Conservation (phyloP, 2,888 invertebrate genomes). For the Parnassius glacialis region DNA sequence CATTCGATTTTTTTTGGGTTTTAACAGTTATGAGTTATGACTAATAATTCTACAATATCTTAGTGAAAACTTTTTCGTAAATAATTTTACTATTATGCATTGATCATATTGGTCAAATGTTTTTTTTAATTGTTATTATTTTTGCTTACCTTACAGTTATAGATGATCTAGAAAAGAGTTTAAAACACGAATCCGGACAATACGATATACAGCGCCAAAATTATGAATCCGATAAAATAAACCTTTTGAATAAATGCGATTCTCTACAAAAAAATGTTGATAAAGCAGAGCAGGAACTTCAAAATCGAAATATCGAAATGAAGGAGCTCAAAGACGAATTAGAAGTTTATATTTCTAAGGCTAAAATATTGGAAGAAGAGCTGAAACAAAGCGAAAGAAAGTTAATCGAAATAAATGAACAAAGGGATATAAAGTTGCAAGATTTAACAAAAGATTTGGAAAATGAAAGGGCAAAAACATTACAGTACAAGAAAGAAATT, state of each 20-base stretch:
- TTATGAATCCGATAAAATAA: constrained; percentile 29
- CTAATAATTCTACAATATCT: too few relatives aligned
- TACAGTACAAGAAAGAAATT: constrained; percentile 11
- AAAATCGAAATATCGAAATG: constrained; percentile 35
- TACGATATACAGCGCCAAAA: constrained; percentile 29
- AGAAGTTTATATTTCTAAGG: constrained; percentile 5
- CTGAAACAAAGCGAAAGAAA: constrained; percentile 4
- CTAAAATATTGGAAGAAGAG: constrained; percentile 9
- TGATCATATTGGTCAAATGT: too few relatives aligned
- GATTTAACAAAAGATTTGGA: constrained; percentile 10
- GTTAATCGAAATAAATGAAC: constrained; percentile 12
- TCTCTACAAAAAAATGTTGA: constrained; percentile 45
- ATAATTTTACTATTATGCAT: too few relatives aligned
- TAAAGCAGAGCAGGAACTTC: constrained; percentile 43
- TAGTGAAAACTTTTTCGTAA: too few relatives aligned
- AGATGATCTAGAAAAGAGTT: constrained; percentile 43
- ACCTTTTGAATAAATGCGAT: constrained; percentile 27
- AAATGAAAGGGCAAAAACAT: neutral
- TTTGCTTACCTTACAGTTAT: constrained; percentile 38
- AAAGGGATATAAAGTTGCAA: constrained; percentile 6
- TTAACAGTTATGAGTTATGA: too few relatives aligned
- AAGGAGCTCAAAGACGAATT: constrained; percentile 28
- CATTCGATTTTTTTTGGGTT: too few relatives aligned
- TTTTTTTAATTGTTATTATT: neutral
- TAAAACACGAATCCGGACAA: constrained; percentile 36